These are phyloP conservation scores for Leptosomus discolor DNA, from an alignment of 2,113 vertebrate genomes.

Conservation along the genomic window DNA sequence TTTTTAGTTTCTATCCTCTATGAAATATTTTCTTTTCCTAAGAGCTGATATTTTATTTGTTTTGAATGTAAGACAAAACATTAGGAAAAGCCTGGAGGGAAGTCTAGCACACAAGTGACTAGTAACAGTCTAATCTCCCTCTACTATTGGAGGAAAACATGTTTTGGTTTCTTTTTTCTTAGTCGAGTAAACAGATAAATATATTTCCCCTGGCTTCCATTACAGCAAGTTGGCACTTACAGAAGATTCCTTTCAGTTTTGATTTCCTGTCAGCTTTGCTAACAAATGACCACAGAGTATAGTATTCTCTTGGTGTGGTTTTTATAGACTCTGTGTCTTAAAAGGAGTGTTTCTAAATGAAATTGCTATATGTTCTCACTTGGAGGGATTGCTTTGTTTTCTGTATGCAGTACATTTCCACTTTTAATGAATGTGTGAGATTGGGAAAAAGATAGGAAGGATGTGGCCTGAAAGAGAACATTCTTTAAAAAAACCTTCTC, in stretches of 20 bases:
- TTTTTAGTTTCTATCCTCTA: background rate
- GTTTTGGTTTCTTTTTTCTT: conserved; percentile 55
- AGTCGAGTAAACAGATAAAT: conserved; percentile 62
- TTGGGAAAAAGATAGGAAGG: background rate
- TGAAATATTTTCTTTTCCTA: background rate
- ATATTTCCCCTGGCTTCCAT: conserved; percentile 56
- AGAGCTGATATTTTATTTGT: conserved; percentile 20
- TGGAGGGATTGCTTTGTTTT: background rate
- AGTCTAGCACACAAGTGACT: conserved; percentile 36
- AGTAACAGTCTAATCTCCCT: conserved; percentile 18
- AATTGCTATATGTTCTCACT: background rate
- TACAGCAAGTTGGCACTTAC: conserved; percentile 35
- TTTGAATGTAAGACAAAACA: conserved; percentile 38
- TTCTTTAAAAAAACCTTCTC: background rate
- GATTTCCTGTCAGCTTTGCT: conserved; percentile 58
- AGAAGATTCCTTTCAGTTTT: conserved; percentile 59
- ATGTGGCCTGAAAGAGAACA: background rate
- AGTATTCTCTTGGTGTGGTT: conserved; percentile 29
- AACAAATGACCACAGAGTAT: conserved; percentile 16
- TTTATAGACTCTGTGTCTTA: conserved; percentile 14
- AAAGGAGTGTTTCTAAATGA: conserved; percentile 20
- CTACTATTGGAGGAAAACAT: conserved; percentile 38
- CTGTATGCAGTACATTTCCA: background rate
- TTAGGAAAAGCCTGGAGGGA: conserved; percentile 37
- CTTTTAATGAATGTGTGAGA: background rate